These are phyloP conservation scores for Drosophila merina DNA, from an alignment of 2,888 invertebrate species.

Conservation along the genomic window DNA sequence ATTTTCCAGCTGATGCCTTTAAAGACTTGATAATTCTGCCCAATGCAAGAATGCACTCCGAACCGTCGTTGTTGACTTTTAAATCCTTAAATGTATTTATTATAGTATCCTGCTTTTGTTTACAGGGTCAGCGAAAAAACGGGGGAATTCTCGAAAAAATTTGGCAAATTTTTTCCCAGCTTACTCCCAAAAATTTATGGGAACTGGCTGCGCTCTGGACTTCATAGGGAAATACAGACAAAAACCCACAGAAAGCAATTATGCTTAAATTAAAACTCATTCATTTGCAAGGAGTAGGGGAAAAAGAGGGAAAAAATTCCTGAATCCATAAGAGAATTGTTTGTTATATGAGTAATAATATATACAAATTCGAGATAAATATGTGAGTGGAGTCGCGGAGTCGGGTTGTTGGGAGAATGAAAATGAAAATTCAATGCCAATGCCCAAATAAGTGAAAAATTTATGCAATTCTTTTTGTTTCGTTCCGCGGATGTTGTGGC, in stretches of 20 bases:
- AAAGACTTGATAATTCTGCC: constrained; percentile 40
- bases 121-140: neutral
- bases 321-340: constrained; percentile 64
- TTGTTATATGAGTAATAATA: constrained; percentile 38
- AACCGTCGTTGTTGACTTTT: neutral
- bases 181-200: constrained; percentile 1
- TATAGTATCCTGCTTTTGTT: constrained; percentile 9
- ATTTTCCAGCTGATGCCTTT: constrained; percentile 51
- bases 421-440: constrained; percentile 70
- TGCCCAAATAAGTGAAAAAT: constrained; percentile 71
- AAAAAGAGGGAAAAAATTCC: constrained; percentile 47
- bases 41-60: no score
- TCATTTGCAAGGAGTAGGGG: constrained; percentile 61
- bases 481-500: constrained; percentile 28
- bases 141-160: constrained; percentile 4
- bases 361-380: constrained; percentile 28
- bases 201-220: constrained; percentile 9
- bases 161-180: constrained; percentile 14
- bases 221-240: constrained; percentile 23
- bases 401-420: constrained; percentile 40
- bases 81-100: constrained; percentile 16
- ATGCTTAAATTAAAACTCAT: constrained; percentile 80
- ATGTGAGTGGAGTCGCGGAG: constrained; percentile 5
- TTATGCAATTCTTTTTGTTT: constrained; percentile 55
- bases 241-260: constrained; percentile 74